These are phyloP conservation scores for Eurystomus gularis DNA, from an alignment of 2,113 vertebrate species.

Conservation along the genomic window DNA sequence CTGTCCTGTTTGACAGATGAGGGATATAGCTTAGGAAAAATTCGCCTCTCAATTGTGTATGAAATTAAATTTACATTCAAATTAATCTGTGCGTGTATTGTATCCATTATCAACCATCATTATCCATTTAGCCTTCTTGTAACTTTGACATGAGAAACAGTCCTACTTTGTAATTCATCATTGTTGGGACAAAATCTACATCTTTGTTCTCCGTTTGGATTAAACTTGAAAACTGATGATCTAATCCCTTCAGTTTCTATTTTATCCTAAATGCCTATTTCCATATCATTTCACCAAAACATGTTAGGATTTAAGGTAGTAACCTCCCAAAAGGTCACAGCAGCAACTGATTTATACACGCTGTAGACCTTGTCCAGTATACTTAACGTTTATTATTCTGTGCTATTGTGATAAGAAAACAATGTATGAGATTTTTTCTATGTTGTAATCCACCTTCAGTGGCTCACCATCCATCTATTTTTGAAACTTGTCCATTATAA, in stretches of 20 bases:
- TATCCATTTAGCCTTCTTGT: neutral
- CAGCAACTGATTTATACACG: neutral
- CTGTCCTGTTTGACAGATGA: neutral
- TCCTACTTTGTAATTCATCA: neutral
- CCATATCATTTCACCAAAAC: neutral
- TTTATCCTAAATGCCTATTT: neutral
- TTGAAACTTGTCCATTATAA: neutral
- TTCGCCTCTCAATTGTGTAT: neutral
- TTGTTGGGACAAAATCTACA: neutral
- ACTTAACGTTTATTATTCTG: neutral
- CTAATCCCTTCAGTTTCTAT: neutral
- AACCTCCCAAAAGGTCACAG: neutral
- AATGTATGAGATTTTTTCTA: neutral
- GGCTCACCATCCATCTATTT: neutral
- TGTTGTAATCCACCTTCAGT: neutral
- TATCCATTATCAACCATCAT: neutral
- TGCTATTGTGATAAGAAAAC: neutral
- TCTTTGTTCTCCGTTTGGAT: neutral
- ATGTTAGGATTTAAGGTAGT: neutral
- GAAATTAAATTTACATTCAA: slow-evolving; percentile 19
- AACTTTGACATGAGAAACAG: neutral
- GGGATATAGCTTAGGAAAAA: neutral
- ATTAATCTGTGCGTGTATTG: neutral
- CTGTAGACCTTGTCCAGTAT: neutral
- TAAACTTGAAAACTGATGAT: neutral